These are phyloP conservation scores for Eupithecia subumbrata DNA, from an alignment of 2,888 invertebrate species.

Conservation along the genomic window DNA sequence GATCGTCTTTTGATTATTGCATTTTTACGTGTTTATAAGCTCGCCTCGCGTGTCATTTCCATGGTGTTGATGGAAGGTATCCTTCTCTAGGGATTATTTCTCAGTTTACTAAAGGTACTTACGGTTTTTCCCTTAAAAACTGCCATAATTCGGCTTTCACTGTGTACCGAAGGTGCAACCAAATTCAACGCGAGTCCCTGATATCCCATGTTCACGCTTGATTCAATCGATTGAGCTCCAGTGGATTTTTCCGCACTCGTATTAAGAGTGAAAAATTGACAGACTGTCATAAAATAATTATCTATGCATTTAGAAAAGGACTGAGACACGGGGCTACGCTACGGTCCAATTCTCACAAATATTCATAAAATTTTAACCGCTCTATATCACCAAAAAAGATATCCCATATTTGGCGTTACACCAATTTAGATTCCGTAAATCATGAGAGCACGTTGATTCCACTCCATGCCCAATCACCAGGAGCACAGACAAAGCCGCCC, in stretches of 20 bases:
- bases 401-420: not conserved
- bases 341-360: not conserved
- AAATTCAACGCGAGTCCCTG: not conserved
- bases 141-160: not conserved
- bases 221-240: not conserved
- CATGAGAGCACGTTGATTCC: slow-evolving; percentile 6
- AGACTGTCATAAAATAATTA: not conserved
- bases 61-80: not conserved
- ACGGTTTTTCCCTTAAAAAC: not conserved
- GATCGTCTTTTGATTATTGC: too few relatives aligned
- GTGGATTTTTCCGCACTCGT: not conserved
- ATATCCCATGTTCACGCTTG: not conserved
- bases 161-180: not conserved
- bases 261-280: not conserved
- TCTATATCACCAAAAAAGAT: not conserved
- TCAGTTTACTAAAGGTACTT: not conserved
- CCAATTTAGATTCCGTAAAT: slow-evolving; percentile 8
- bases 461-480: slow-evolving; percentile 19
- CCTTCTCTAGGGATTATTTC: not conserved
- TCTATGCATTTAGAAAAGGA: not conserved
- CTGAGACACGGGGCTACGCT: not conserved
- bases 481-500: slow-evolving; percentile 15
- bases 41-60: not conserved
- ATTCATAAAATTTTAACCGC: not conserved
- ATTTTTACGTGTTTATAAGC: not conserved